These are phyloP conservation scores for Pseudomyrmex pallidus DNA, from an alignment of 1,140 invertebrate genomes.

Conservation along the genomic window DNA sequence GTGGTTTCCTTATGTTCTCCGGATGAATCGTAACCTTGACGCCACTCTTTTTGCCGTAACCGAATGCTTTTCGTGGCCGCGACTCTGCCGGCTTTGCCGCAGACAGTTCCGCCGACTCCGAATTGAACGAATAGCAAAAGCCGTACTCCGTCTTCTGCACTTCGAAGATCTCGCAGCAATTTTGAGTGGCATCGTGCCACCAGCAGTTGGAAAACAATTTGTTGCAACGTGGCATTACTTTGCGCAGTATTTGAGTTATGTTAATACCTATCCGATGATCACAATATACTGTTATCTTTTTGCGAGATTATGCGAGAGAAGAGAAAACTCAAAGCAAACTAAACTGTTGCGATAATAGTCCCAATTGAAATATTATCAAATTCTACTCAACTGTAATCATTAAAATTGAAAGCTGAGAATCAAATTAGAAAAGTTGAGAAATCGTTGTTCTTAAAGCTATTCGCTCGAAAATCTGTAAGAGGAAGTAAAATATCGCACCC, in stretches of 20 bases:
- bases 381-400: neutral
- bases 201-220: constrained; percentile 39
- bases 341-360: too few species aligned
- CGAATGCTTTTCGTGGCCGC: constrained; percentile 29
- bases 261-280: constrained; percentile 21
- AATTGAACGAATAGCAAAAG: constrained; percentile 59
- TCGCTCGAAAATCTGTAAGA: neutral
- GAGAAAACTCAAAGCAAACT: neutral
- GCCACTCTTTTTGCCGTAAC: constrained; percentile 57
- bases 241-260: constrained; percentile 37
- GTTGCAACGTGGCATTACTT: constrained; percentile 41
- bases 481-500: constrained; percentile 11
- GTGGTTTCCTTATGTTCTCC: constrained; percentile 52
- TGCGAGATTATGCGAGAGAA: neutral
- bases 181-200: constrained; percentile 44
- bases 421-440: neutral
- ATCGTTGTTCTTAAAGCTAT: neutral
- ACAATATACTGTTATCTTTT: neutral
- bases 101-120: neutral
- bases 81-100: neutral
- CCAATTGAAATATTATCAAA: too few species aligned
- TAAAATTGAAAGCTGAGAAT: neutral
- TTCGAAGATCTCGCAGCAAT: constrained; percentile 60
- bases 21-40: constrained; percentile 55
- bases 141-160: constrained; percentile 52